Percentiles rank a stretch among this genome's conserved stretches.
phyloP scores from a whole-genome alignment of 2,113 vertebrate species.

The Chionis minor region DNA sequence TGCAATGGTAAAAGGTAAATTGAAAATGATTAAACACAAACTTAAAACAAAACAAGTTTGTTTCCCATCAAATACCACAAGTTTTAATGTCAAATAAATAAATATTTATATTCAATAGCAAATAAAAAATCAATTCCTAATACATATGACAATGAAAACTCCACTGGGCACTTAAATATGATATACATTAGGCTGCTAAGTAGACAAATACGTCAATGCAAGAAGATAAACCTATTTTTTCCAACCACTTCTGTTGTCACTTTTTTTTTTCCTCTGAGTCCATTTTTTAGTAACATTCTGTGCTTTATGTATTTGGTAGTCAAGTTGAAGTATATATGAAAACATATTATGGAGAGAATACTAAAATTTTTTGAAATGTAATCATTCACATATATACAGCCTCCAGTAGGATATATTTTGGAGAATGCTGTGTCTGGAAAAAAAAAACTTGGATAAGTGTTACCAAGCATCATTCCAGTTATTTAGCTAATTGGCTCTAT shows the following conservation, averaged over 20 bases:
- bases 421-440: neutral
- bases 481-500: neutral
- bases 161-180: neutral
- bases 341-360: neutral
- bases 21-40: conserved; percentile 24
- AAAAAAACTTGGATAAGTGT: neutral
- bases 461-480: neutral
- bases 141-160: neutral
- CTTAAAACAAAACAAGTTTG: neutral
- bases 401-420: neutral
- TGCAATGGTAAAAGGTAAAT: conserved; percentile 8
- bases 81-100: neutral
- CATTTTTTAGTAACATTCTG: neutral
- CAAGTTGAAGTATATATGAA: neutral
- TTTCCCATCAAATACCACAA: conserved; percentile 14
- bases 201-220: neutral
- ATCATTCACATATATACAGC: neutral
- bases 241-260: neutral
- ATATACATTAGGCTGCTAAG: neutral
- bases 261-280: neutral
- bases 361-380: neutral
- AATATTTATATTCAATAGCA: conserved; percentile 52
- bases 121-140: conserved; percentile 8
- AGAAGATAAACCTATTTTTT: neutral
- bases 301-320: neutral